These are phyloP conservation scores for Drosophila pseudoobscura DNA, from an alignment of 1,140 invertebrate species.

Conservation along the genomic window DNA sequence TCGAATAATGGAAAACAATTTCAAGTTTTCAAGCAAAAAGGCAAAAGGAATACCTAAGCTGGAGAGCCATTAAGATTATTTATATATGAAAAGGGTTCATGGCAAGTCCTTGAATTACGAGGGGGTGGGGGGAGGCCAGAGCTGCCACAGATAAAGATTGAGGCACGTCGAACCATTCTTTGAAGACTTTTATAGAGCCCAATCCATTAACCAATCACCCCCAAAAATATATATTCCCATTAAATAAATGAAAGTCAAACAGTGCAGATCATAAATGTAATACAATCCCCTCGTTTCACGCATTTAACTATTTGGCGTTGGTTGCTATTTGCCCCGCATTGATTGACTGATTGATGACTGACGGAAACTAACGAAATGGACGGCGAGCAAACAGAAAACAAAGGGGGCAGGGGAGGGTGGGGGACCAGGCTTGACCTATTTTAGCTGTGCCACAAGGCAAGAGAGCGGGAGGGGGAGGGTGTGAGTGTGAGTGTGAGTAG, in stretches of 20 bases:
- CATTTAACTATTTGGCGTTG: slow-evolving; percentile 59
- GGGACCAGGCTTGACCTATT: slow-evolving; percentile 5
- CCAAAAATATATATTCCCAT: background rate
- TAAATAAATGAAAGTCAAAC: slow-evolving; percentile 18
- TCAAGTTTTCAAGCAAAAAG: slow-evolving; percentile 12
- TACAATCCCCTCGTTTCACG: slow-evolving; percentile 32
- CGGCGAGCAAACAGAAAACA: no score
- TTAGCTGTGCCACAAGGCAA: slow-evolving; percentile 28
- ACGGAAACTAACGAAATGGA: slow-evolving; percentile 27
- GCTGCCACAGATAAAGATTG: no score
- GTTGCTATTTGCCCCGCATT: slow-evolving; percentile 51
- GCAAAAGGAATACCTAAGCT: slow-evolving; percentile 19
- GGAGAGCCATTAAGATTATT: slow-evolving; percentile 6
- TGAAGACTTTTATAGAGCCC: no score
- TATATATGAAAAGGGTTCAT: background rate
- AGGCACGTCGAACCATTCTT: no score
- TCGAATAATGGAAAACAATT: slow-evolving; percentile 65
- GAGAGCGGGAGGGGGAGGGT: no score
- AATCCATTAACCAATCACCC: background rate
- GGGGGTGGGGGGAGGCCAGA: no score
- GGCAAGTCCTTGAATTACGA: no score
- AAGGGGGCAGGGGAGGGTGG: no score
- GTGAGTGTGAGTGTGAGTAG: slow-evolving; percentile 1
- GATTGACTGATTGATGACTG: slow-evolving; percentile 47
- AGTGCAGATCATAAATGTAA: slow-evolving; percentile 33